Conservation (phyloP, 1,140 invertebrate genomes). For the Coptotermes formosanus region DNA sequence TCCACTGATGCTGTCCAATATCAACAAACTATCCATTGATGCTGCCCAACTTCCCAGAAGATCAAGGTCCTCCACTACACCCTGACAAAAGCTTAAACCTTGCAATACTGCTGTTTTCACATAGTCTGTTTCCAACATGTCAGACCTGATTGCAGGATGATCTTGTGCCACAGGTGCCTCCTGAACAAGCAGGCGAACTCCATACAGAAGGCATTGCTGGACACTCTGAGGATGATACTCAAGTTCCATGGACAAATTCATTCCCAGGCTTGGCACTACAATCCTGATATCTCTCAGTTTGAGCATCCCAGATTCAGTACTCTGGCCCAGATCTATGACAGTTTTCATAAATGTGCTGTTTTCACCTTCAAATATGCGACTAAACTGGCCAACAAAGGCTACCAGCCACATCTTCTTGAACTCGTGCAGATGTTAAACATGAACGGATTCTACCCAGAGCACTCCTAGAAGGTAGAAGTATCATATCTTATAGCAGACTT, state of each 20-base stretch:
- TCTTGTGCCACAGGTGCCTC: conserved; percentile 58
- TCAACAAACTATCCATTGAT: too few species aligned
- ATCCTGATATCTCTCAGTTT: conserved; percentile 35
- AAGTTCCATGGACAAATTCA: conserved; percentile 63
- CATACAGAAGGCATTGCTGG: conserved; percentile 61
- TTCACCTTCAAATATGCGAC: conserved; percentile 47
- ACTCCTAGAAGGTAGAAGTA: background rate
- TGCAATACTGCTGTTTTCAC: too few species aligned
- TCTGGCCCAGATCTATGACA: conserved; percentile 47
- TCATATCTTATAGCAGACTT: too few species aligned
- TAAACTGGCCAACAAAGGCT: conserved; percentile 48
- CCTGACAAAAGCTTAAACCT: too few species aligned
- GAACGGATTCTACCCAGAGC: conserved; percentile 38
- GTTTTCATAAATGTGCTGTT: conserved; percentile 46
- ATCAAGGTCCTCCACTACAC: too few species aligned
- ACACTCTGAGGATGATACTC: conserved; percentile 66
- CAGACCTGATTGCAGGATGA: background rate
- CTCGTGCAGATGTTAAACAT: conserved; percentile 50
- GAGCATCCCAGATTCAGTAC: conserved; percentile 45
- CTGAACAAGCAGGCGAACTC: conserved; percentile 64
- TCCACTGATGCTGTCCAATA: too few species aligned
- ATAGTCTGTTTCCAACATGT: too few species aligned
- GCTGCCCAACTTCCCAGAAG: too few species aligned
- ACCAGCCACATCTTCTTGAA: conserved; percentile 49
- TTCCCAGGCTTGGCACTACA: conserved; percentile 43